Conservation (phyloP, 2,888 invertebrate genomes). For the Harpagoxenus sublaevis region DNA sequence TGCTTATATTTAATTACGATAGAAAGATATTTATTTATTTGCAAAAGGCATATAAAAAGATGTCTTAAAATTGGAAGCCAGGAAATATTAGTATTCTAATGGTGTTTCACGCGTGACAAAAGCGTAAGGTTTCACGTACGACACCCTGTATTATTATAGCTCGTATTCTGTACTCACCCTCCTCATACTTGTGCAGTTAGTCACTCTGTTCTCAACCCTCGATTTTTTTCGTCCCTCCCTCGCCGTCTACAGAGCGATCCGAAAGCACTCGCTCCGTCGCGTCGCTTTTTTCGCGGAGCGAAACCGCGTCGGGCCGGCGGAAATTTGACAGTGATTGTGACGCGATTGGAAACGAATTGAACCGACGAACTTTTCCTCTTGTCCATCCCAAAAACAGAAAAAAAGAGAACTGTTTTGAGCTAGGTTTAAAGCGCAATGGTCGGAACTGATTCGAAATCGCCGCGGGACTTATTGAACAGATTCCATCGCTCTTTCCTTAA, state of each 20-base stretch:
- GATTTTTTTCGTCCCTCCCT: constrained; percentile 75
- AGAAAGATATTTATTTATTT: neutral
- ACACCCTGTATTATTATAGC: constrained; percentile 75
- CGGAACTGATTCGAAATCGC: neutral
- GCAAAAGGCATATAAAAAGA: neutral
- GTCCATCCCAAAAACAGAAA: neutral
- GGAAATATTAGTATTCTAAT: constrained; percentile 16
- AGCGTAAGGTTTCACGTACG: constrained; percentile 46
- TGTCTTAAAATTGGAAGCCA: neutral
- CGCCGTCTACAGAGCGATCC: constrained; percentile 66
- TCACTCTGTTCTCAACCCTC: constrained; percentile 78
- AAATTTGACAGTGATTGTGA: constrained; percentile 70
- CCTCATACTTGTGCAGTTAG: constrained; percentile 78
- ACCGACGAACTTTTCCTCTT: constrained; percentile 18
- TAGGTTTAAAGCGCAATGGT: constrained; percentile 13
- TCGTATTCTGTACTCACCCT: constrained; percentile 78
- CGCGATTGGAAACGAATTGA: constrained; percentile 44
- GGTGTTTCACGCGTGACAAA: constrained; percentile 13
- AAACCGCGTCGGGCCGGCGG: constrained; percentile 52
- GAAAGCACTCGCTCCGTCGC: constrained; percentile 50
- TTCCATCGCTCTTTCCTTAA: constrained; percentile 23
- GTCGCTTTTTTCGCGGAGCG: constrained; percentile 33
- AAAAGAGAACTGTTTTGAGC: neutral
- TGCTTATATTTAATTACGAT: neutral
- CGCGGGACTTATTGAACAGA: constrained; percentile 29